These are phyloP conservation scores for Neoascia interrupta DNA, from an alignment of 2,888 invertebrate genomes.

Conservation along the genomic window DNA sequence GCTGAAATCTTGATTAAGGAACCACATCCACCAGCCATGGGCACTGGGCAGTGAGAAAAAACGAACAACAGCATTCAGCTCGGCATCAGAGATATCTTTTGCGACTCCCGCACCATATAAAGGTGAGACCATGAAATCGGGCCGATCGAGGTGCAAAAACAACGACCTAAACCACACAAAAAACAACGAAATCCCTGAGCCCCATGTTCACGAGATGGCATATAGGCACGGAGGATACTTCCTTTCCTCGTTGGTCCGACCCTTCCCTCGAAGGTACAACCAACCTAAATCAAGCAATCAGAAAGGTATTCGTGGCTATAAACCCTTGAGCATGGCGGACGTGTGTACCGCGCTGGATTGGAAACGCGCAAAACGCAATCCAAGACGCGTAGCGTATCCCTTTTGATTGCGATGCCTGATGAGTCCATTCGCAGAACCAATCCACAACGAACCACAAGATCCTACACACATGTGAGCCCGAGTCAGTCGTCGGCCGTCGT, in stretches of 20 bases:
- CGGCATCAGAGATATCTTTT: too few relatives aligned
- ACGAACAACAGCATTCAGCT: background rate
- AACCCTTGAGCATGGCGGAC: slow-evolving; percentile 52
- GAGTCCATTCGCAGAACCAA: slow-evolving; percentile 67
- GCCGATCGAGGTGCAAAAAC: slow-evolving; percentile 69
- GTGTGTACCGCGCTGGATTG: slow-evolving; percentile 33
- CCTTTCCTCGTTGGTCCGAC: too few relatives aligned
- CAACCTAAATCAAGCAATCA: slow-evolving; percentile 69
- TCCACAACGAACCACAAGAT: slow-evolving; percentile 1
- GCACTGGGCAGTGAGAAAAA: slow-evolving; percentile 16
- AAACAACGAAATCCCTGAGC: slow-evolving; percentile 29
- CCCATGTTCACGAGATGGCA: too few relatives aligned
- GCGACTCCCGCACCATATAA: slow-evolving; percentile 69
- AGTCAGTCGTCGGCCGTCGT: background rate
- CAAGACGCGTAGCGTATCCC: slow-evolving; percentile 63
- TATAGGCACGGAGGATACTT: too few relatives aligned
- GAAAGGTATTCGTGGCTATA: slow-evolving; percentile 68
- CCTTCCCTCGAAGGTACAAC: too few relatives aligned
- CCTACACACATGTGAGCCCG: slow-evolving; percentile 40
- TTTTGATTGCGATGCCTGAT: slow-evolving; percentile 65
- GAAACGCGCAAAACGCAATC: slow-evolving; percentile 60
- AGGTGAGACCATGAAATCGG: slow-evolving; percentile 70
- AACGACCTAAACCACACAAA: slow-evolving; percentile 47
- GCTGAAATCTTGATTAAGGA: slow-evolving; percentile 69
- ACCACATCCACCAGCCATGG: slow-evolving; percentile 51